Evolutionary conservation across 2,888 invertebrate genomes (phyloP), one percentile per base, ranked within the genome.

Genomic region (Ectropis crepuscularia): DNA sequence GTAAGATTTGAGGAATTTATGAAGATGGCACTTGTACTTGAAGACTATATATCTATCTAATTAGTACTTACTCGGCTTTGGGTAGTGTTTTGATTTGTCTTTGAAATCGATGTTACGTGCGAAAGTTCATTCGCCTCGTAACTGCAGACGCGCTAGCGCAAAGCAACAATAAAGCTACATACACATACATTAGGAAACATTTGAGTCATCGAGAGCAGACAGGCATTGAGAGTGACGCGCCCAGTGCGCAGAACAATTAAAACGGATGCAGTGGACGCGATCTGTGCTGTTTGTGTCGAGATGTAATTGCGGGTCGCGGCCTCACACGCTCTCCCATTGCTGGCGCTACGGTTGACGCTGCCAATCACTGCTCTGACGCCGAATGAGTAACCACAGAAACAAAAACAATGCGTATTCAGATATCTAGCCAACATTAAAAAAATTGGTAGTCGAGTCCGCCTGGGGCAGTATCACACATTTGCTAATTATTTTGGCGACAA

Each of bases 271-370:
- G 66, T 74, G 70, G 70, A 77, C 76, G 76, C 74, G 86, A 87
- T 87, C 84, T 75, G 83, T 84, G 88, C 83, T 67, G 81, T 86
- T 86, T 87, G 90, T 90, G 90, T 90, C 82, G 89, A 81, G 75
- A 9, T 51, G 51, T 88, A 90, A 91, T 89, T 90, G 81, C 81
- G 79, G 89, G 90, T 90, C 89, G 87, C 75, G 88, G 78, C 87
- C 85, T 76, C 79, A 59, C 65, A 77, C 88, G 87, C 90, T 83
- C 77, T 80, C 72, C 74, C 78, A 84, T 88, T 76, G 60, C 64
- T 63, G 67, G 63, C 48, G 66, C 69, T 57, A 60, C 51, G 54
- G 68, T 67, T 65, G 63, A 47, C 60, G 68, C 66, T 64, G 63
- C 47, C 36, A 64, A 65, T 57, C 62, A 65, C 57, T 43, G 49